Percentiles rank a stretch among this genome's conserved stretches.
These are phyloP conservation scores for Caretta caretta DNA, from an alignment of 2,113 vertebrate species.

Conservation along the genomic window DNA sequence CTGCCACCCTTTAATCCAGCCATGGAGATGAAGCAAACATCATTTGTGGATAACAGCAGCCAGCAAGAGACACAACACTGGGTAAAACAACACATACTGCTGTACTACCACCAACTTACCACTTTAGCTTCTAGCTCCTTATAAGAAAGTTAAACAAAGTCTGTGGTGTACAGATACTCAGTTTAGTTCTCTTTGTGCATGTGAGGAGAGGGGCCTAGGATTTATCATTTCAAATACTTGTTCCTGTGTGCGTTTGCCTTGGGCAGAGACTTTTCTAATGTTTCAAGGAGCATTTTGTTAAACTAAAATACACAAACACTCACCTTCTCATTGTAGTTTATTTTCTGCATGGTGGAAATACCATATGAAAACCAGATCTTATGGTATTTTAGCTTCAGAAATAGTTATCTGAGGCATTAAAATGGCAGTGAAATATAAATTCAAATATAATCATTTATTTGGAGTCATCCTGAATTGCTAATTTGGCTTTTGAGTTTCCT, in stretches of 20 bases:
- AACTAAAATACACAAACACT: conserved; percentile 4
- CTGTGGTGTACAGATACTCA: background rate
- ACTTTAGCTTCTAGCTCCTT: background rate
- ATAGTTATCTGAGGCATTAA: background rate
- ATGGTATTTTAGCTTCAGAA: background rate
- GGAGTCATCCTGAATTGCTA: background rate
- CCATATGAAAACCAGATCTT: background rate
- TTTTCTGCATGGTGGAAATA: background rate
- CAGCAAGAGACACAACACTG: background rate
- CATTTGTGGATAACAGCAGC: background rate
- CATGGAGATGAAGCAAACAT: background rate
- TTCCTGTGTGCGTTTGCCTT: background rate
- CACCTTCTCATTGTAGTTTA: background rate
- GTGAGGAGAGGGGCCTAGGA: background rate
- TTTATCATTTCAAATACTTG: background rate
- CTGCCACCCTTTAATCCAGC: background rate
- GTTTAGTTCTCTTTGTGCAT: background rate
- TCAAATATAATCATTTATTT: background rate
- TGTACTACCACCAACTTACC: background rate
- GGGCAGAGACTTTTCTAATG: background rate
- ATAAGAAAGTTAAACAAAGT: background rate
- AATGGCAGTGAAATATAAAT: background rate
- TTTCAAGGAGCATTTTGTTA: background rate
- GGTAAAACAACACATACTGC: background rate
- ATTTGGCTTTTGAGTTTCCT: background rate